phyloP scores from a whole-genome alignment of 2,888 invertebrate species.

The Metacarcinus magister region DNA sequence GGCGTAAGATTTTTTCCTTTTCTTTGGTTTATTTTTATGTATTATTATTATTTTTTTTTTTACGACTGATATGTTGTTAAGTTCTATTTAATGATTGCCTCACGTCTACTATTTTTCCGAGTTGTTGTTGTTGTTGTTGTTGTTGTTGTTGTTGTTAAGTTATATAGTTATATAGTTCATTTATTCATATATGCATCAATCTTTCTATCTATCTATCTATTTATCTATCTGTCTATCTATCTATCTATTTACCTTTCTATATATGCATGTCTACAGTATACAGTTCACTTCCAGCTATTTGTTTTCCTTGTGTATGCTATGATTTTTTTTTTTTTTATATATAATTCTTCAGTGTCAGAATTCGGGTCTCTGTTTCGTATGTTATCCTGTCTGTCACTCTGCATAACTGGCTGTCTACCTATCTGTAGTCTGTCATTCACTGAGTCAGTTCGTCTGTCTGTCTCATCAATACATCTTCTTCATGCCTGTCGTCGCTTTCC shows the following conservation, averaged over 20 bases:
- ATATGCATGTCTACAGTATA: not conserved
- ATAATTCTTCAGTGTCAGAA: not conserved
- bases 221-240: not conserved
- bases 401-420: not conserved
- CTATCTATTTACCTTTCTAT: not conserved
- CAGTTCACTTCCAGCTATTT: not conserved
- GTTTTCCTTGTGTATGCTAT: not conserved
- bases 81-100: not conserved
- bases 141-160: not conserved
- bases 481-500: not conserved
- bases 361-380: not conserved
- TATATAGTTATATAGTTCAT: not conserved
- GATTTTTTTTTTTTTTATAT: not conserved
- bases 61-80: not conserved
- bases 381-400: not conserved
- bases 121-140: not conserved
- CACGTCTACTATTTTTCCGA: not conserved
- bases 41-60: not conserved
- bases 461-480: not conserved
- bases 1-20: not conserved
- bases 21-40: not conserved
- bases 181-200: not conserved
- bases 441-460: not conserved
- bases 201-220: not conserved
- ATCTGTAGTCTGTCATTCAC: slow-evolving; percentile 43